A percentile compares a stretch with the other conserved stretches of the same genome.
Evolutionary conservation across 2,888 invertebrate genomes (phyloP).

Genomic region (Phytoseiulus persimilis): DNA sequence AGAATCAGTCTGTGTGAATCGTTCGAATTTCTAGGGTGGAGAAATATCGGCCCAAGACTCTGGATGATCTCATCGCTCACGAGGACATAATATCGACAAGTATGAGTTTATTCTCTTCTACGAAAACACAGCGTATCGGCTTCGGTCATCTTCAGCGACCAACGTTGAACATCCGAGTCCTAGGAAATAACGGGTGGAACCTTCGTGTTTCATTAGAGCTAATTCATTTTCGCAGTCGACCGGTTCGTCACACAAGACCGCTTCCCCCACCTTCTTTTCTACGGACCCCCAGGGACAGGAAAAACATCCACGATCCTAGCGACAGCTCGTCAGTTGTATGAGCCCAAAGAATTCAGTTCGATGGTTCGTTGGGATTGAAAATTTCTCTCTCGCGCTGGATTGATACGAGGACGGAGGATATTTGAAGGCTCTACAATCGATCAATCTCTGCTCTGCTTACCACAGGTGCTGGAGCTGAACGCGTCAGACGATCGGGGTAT

Average conservation of each 20-base stretch:
- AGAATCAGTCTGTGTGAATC: not conserved
- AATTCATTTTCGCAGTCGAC: slow-evolving; percentile 62
- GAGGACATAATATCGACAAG: slow-evolving; percentile 92
- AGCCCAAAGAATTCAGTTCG: slow-evolving; percentile 77
- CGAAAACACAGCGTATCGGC: slow-evolving; percentile 20
- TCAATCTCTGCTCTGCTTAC: not conserved
- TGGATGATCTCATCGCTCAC: slow-evolving; percentile 91
- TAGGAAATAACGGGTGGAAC: too few species aligned
- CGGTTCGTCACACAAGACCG: slow-evolving; percentile 83
- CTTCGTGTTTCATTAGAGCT: too few species aligned
- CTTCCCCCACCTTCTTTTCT: slow-evolving; percentile 88
- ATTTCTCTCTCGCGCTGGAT: too few species aligned
- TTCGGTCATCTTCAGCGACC: not conserved
- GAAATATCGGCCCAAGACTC: slow-evolving; percentile 84
- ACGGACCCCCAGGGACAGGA: slow-evolving; percentile 96
- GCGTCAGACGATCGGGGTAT: slow-evolving; percentile 98
- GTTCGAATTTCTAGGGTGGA: slow-evolving; percentile 67
- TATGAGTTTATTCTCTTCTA: slow-evolving; percentile 54
- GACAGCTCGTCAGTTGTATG: slow-evolving; percentile 82
- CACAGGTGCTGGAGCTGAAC: slow-evolving; percentile 62
- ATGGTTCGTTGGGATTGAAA: slow-evolving; percentile 67
- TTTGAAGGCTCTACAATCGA: not conserved
- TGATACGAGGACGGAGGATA: too few species aligned
- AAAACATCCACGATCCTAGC: slow-evolving; percentile 96
- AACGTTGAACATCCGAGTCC: too few species aligned